Percentiles rank a stretch among this genome's conserved stretches.
These are phyloP conservation scores for Piaya cayana DNA, from an alignment of 2,113 vertebrate genomes.

Conservation along the genomic window DNA sequence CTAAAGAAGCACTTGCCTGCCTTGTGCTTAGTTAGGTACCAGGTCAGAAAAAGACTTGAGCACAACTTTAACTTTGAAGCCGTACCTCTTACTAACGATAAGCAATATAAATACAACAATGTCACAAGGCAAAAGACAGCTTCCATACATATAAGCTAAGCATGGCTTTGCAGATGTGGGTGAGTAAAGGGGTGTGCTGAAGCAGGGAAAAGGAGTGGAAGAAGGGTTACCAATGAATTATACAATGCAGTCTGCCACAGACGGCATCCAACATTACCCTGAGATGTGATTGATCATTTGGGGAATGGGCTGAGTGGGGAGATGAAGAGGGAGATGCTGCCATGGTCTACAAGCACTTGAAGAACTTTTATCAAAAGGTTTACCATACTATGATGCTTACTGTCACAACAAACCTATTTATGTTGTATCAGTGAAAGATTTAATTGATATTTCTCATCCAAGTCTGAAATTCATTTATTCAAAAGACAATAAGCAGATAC, in stretches of 20 bases:
- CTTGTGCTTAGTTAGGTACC: background rate
- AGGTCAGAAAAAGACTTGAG: background rate
- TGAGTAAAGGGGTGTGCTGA: background rate
- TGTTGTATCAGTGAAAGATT: background rate
- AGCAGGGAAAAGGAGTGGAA: background rate
- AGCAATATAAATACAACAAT: background rate
- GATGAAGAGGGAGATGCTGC: background rate
- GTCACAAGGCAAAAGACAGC: background rate
- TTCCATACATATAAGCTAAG: fast-evolving
- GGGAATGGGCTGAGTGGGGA: background rate
- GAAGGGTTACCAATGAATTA: background rate
- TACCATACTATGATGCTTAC: background rate
- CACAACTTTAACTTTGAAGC: background rate
- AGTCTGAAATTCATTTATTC: background rate
- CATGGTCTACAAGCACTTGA: background rate
- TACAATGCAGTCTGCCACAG: background rate
- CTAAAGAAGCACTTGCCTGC: background rate
- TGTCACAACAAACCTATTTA: background rate
- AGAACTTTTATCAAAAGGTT: background rate
- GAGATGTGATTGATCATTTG: background rate
- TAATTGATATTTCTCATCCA: background rate
- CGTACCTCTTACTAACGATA: background rate
- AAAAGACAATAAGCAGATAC: background rate
- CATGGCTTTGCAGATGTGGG: background rate
- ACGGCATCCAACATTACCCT: background rate